Evolutionary conservation across 2,797 vertebrate species (phyloP), one percentile per base, ranked within the genome.

Genomic region (Podarcis siculus): DNA sequence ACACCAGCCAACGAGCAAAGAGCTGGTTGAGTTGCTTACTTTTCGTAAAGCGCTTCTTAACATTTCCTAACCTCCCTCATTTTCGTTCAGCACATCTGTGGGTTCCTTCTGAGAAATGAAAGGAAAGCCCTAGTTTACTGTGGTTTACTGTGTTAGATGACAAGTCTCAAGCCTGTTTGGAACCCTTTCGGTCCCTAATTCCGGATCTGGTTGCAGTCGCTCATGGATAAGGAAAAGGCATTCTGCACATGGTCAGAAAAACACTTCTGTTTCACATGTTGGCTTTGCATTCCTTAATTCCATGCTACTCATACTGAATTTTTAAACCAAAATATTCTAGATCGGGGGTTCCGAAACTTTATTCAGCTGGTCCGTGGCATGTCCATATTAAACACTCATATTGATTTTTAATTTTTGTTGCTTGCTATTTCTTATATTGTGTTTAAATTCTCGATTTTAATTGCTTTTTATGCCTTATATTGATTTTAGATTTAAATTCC

Each of bases 1-100:
- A 96, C 84, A 82, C 61, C 69, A 89, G 96, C 97, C 97, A 97
- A 84, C 58, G 58, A 85, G 91, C 92, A 77, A 86, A 58, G 10
- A 66, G 89, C 86, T 88, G 92, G 80, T 88, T 67, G 2, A 91
- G 92, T 89, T 39, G 37, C 67, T 86, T 90, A 80, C 27, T 93
- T 91, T 93, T 90, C 91, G 79, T 91, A 87, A 15, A 92, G 93
- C 30, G 1, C 90, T 45, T 92, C 91, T 93, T 94, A 81, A 89
- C 23, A 58, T 23, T 86, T 76, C 1, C 89, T 92, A 87, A 67
- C 87, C 86, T 64, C 64, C 21, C 81, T 93, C 90, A 72, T 95
- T 95, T 89, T 91, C 72, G 90, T 87, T 49, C 76, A 80, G 78
- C 78, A 37, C 39, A 8, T 81, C 83, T 76, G 55, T 15, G 71